Evolutionary conservation across 2,888 invertebrate genomes (phyloP), one percentile per base, ranked within the genome.

Genomic region (Andricus quercusramuli): DNA sequence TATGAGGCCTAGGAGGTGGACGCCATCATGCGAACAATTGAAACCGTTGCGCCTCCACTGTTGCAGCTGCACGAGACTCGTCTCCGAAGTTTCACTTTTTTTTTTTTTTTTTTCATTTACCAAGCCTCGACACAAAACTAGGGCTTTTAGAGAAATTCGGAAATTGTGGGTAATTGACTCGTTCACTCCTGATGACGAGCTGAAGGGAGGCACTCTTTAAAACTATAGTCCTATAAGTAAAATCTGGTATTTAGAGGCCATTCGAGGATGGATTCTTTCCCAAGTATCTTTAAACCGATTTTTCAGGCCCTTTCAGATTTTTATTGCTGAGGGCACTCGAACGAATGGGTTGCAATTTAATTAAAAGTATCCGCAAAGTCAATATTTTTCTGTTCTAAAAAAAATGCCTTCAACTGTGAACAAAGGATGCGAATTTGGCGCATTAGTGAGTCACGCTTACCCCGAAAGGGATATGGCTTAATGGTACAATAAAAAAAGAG

Each of bases 1-100:
- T 92, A 90, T 88, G 88, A 87, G 87, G 87, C 86, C 88, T 87
- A 89, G 85, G 83, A 87, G 87, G 81, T 85, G 85, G 86, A 85
- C 88, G 90, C 90, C 91, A 90, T 91, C 89, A 89, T 91, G 89
- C 89, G 87, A 89, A 91, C 91, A 91, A 91, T 91, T 92, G 91
- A 91, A 91, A 90, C 90, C 90, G 90, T 89, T 90, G 90, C 89
- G 86, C 85, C 77, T 51, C 80, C 70, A 41, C 47, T 64, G 85
- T 84, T 87, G 89, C 89, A 88, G 90, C 89, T 89, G 90, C 88
- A 47, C 6, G 41, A 22, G 44, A 78, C 29, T 65, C 78, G 70
- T 80, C 51, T 68, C 44, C 74, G 65, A 80, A 83, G 44, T 15
- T 65, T 66, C 70, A 68, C 13, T 44, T 13, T 44, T 44, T 44